Evolutionary conservation across 2,888 invertebrate genomes (phyloP), one percentile per base, ranked within the genome.

Genomic region (Taenaris catops): DNA sequence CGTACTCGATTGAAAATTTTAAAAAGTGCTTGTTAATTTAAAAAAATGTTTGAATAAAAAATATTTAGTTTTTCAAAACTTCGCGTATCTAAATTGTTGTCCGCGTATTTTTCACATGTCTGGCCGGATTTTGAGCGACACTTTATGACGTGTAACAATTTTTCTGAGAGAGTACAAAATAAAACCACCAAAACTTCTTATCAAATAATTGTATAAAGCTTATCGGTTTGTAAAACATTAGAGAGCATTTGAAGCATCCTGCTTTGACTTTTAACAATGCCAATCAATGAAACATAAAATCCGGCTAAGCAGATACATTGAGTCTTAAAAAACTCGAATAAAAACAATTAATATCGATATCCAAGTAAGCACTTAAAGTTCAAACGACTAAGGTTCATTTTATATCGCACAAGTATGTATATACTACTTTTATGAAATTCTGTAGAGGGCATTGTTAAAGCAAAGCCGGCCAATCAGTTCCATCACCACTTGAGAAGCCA

Each of bases 221-320:
- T 55, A 48, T 51, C 44, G 53, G 51, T 50, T 56, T 49, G 51
- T 51, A 58, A 60, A 64, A 58, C 55, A 62, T 60, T 63, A 51
- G 58, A 56, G 61, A 58, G 67, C 49, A 50, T 50, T 49, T 45
- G 38, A 42, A 46, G 54, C 59, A 58, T 60, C 59, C 63, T 58
- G 55, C 60, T 50, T 53, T 59, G 63, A 63, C 62, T 65, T 58
- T 63, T 72, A 72, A 79, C 81, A 83, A 80, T 76, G 71, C 65
- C 73, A 83, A 80, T 80, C 83, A 80, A 71, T 75, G 76, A 75
- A 74, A 78, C 80, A 78, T 73, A 63, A 83, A 80, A 81, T 75
- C 71, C 73, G 56, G 50, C 65, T 73, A 78, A 80, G 68, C 69
- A 79, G 73, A 75, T 75, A 73, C 71, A 69, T 58, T 71, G 63